A percentile compares a stretch with the other conserved stretches of the same genome.
phyloP scores from a whole-genome alignment of 2,888 invertebrate genomes.

The Megaustenia siamemsis region DNA sequence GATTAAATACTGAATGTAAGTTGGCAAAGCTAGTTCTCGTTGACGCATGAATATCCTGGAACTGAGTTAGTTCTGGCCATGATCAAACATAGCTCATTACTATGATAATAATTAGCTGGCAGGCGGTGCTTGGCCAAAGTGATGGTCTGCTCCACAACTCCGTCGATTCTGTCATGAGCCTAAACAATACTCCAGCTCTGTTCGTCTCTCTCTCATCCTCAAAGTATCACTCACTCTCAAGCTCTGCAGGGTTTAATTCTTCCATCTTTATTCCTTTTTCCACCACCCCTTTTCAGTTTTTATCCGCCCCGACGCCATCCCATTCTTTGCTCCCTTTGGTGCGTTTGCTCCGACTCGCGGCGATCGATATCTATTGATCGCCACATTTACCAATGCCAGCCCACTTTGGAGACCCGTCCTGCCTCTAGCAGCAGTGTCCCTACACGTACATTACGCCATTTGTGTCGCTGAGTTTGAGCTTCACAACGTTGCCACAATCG shows the following conservation, averaged over 20 bases:
- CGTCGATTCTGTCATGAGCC: not conserved
- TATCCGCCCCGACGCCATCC: conserved; percentile 24
- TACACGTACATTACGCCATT: conserved; percentile 2
- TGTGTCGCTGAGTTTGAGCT: not conserved
- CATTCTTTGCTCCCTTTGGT: conserved; percentile 19
- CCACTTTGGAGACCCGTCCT: conserved; percentile 25
- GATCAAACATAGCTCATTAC: conserved; percentile 44
- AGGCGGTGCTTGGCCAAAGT: conserved; percentile 28
- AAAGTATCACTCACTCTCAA: not conserved
- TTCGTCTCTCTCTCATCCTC: conserved; percentile 11
- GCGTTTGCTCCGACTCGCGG: not conserved
- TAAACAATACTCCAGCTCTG: conserved; percentile 1
- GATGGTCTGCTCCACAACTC: conserved; percentile 7
- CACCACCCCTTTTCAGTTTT: not conserved
- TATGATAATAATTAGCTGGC: conserved; percentile 46
- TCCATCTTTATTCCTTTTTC: not conserved
- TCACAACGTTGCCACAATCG: not conserved
- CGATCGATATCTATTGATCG: conserved; percentile 46
- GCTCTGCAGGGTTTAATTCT: not conserved
- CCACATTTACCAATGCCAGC: conserved; percentile 44
- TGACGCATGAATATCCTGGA: not conserved
- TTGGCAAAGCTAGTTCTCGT: not conserved
- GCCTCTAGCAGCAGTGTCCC: not conserved
- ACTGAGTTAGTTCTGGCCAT: not conserved
- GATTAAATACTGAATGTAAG: not conserved